phyloP scores from a whole-genome alignment of 2,888 invertebrate species.

The Caenorhabditis drosophilae region DNA sequence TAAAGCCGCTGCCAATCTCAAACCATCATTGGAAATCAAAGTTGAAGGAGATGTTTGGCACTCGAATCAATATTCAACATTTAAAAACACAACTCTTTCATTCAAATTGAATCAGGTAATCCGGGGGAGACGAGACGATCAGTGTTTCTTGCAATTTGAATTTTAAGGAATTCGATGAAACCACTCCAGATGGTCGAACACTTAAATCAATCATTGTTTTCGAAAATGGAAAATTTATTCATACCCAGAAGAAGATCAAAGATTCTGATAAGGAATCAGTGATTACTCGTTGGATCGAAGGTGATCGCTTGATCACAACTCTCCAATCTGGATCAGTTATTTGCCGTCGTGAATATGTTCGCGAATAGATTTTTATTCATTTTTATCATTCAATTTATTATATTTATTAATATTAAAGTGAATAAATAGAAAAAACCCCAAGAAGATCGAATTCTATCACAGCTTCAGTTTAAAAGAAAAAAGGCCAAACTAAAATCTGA shows the following conservation, averaged over 20 bases:
- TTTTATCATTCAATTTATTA: no score
- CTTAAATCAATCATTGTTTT: constrained; percentile 40
- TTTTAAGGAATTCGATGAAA: constrained; percentile 53
- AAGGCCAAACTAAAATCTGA: no score
- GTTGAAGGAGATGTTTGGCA: constrained; percentile 47
- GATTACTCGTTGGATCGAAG: constrained; percentile 51
- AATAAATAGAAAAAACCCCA: no score
- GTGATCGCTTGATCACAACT: constrained; percentile 41
- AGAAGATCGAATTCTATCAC: no score
- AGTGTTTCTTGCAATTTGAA: background rate
- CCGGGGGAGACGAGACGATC: background rate
- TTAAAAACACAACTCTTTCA: constrained; percentile 54
- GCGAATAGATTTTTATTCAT: constrained; percentile 28
- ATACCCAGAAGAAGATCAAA: constrained; percentile 51
- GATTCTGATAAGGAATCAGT: constrained; percentile 41
- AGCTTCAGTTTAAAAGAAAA: no score
- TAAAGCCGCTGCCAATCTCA: constrained; percentile 57
- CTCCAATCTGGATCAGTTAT: constrained; percentile 44
- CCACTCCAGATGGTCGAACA: constrained; percentile 56
- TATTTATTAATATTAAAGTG: no score
- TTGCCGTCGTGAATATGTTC: constrained; percentile 45
- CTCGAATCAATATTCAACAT: constrained; percentile 49
- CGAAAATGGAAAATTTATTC: constrained; percentile 51
- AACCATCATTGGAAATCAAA: constrained; percentile 56
- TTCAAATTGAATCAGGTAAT: constrained; percentile 46